These are phyloP conservation scores for Cuculus canorus DNA, from an alignment of 2,797 vertebrate genomes.

Conservation along the genomic window DNA sequence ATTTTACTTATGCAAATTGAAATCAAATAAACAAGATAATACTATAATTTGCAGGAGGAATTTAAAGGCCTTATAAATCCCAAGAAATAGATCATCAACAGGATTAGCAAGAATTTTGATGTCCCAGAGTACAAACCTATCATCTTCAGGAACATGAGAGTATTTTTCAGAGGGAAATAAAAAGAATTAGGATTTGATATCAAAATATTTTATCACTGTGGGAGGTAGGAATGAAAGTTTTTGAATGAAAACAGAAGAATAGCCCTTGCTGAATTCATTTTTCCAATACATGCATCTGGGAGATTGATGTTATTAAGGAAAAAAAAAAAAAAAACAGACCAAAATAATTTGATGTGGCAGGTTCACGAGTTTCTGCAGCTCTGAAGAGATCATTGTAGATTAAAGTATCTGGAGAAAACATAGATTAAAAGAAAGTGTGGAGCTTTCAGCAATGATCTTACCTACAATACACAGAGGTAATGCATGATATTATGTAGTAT, in stretches of 20 bases:
- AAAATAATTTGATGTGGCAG: neutral
- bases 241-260: neutral
- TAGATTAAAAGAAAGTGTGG: neutral
- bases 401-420: neutral
- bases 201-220: neutral
- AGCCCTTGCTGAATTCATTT: neutral
- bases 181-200: constrained; percentile 6
- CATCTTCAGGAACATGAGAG: neutral
- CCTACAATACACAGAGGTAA: neutral
- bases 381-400: neutral
- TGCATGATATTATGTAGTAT: neutral
- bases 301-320: neutral
- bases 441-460: neutral
- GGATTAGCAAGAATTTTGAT: neutral
- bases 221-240: neutral
- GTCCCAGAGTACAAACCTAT: constrained; percentile 5
- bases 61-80: neutral
- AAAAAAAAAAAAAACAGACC: neutral
- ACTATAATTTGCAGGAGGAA: neutral
- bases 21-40: neutral
- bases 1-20: neutral
- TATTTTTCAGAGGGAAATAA: neutral
- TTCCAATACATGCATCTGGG: neutral
- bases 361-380: neutral
- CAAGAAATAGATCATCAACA: neutral